phyloP scores from a whole-genome alignment of 2,888 invertebrate genomes.

The Eristalis tenax region DNA sequence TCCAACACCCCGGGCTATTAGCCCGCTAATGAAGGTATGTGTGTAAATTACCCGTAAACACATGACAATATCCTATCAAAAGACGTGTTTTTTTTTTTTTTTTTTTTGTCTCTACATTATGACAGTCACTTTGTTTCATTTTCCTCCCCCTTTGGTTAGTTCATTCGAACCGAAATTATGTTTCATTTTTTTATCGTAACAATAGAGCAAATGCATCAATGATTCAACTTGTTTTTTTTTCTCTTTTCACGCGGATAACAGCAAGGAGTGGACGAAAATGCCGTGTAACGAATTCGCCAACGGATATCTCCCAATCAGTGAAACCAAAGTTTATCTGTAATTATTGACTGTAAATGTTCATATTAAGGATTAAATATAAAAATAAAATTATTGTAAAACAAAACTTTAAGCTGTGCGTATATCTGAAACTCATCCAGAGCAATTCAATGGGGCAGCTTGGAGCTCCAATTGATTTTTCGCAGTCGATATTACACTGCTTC shows the following conservation, averaged over 20 bases:
- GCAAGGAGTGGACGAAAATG: conserved; percentile 81
- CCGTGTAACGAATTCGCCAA: conserved; percentile 75
- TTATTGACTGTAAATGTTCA: conserved; percentile 64
- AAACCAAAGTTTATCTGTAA: conserved; percentile 44
- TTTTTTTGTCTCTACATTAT: neutral
- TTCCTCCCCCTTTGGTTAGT: neutral
- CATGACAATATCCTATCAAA: conserved; percentile 22
- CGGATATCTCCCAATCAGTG: conserved; percentile 33
- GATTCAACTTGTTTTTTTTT: conserved; percentile 2
- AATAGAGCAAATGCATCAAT: neutral
- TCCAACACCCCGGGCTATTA: conserved; percentile 79
- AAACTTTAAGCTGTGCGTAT: conserved; percentile 32
- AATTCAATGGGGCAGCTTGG: neutral
- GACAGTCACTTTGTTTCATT: neutral
- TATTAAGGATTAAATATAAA: conserved; percentile 50
- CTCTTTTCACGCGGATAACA: conserved; percentile 64
- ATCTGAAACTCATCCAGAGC: neutral
- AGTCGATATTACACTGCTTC: no score
- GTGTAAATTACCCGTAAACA: neutral
- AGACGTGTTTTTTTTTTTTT: conserved; percentile 34
- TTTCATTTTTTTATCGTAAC: conserved; percentile 27
- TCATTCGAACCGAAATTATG: conserved; percentile 15
- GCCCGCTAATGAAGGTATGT: conserved; percentile 81
- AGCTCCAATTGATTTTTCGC: no score
- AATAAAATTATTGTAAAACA: conserved; percentile 46